Percentiles rank a stretch among this genome's conserved stretches.
Evolutionary conservation across 1,140 invertebrate species (phyloP).

Genomic region (Aphelenchoides avenae): DNA sequence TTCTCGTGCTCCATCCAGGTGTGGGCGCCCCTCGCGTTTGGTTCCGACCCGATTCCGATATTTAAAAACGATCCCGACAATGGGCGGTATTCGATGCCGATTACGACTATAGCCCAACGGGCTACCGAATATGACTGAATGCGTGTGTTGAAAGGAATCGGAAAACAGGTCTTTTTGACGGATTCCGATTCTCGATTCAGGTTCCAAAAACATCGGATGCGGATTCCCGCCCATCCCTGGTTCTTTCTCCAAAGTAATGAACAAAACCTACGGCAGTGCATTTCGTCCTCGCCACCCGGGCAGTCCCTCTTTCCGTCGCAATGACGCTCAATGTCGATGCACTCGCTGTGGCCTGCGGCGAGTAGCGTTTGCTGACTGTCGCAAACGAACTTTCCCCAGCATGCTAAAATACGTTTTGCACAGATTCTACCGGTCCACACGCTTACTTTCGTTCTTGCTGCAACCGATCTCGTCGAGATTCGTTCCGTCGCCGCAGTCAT

Average conservation of each 20-base stretch:
- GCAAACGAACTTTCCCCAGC: conserved; percentile 39
- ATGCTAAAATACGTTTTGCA: conserved; percentile 22
- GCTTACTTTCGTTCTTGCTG: conserved; percentile 34
- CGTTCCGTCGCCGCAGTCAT: conserved; percentile 31
- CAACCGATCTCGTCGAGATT: conserved; percentile 38
- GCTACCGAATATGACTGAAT: too few relatives aligned
- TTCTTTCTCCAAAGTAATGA: too few relatives aligned
- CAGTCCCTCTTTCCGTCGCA: conserved; percentile 29
- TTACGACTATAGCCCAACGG: too few relatives aligned
- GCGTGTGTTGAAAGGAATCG: background rate
- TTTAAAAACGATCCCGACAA: too few relatives aligned
- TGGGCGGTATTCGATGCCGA: too few relatives aligned
- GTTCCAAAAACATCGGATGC: too few relatives aligned
- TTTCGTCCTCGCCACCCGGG: conserved; percentile 29
- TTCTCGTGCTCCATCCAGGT: background rate
- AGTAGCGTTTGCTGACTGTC: conserved; percentile 17
- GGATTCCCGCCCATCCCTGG: too few relatives aligned
- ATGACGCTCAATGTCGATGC: conserved; percentile 17
- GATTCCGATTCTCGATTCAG: background rate
- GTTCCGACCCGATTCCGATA: too few relatives aligned
- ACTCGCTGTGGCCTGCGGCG: conserved; percentile 15
- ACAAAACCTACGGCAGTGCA: conserved; percentile 11
- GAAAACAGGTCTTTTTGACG: background rate
- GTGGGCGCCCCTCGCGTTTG: too few relatives aligned
- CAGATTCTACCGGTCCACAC: background rate